Evolutionary conservation across 2,113 vertebrate genomes (phyloP).

Genomic region (Panthera leo): DNA sequence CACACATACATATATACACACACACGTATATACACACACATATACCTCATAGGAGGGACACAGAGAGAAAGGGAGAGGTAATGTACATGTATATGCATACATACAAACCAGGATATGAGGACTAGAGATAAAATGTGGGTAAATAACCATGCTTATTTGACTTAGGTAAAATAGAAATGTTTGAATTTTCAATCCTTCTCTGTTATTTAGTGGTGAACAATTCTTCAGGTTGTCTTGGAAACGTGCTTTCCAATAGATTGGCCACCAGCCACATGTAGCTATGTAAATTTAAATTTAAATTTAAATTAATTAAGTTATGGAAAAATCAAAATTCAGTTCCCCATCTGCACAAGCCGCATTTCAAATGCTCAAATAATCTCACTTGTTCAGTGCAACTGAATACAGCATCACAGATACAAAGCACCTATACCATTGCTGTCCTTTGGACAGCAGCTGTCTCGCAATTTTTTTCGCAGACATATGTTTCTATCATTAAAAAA

Average conservation of each 20-base stretch:
- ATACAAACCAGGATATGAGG: neutral
- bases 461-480: neutral
- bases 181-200: neutral
- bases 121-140: neutral
- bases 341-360: neutral
- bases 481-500: neutral
- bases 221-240: neutral
- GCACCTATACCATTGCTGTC: neutral
- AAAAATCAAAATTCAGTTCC: neutral
- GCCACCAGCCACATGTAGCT: neutral
- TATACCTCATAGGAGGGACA: neutral
- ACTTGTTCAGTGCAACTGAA: neutral
- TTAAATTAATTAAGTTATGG: neutral
- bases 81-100: neutral
- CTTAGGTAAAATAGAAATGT: neutral
- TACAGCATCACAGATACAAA: neutral
- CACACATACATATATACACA: neutral
- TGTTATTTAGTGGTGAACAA: neutral
- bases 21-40: neutral
- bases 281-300: constrained; percentile 9
- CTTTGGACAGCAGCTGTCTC: neutral
- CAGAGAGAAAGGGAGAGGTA: neutral
- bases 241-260: neutral
- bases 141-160: neutral
- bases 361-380: neutral